Evolutionary conservation across 2,797 vertebrate species (phyloP), one percentile per base, ranked within the genome.

Genomic region (Takifugu ocellatus): DNA sequence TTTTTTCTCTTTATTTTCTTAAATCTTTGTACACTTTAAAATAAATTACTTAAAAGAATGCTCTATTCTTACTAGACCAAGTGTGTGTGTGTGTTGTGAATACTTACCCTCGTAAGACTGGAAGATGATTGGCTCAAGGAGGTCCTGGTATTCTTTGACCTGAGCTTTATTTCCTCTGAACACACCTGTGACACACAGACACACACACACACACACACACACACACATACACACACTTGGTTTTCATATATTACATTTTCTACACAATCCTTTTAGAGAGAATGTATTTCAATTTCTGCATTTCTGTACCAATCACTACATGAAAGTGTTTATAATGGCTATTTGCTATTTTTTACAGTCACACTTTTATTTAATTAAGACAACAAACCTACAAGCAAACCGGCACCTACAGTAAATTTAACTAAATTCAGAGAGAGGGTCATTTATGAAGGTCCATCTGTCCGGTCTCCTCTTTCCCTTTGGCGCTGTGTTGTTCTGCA

Each of bases 71-170:
- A 61, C 58, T 14, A 44, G 17, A 67, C 39, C 3, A 51, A 43
- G 46, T 21, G 15, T 42, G 33, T 49, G 8, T 24, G 36, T 39
- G 36, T 39, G 17, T 29, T 8, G 5, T 27, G 2, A 62, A 45
- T 52, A 58, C 77, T 74, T 89, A 98, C 97, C 96, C 70, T 98
- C 96, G 61, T 81, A 76, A 6, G 94, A 92, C 36, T 92, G 92
- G 66, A 96, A 96, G 64, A 99, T 90, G 65, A 98, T 78, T 25
- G 93, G 92, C 9, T 94, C 88, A 63, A 99, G 88, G 53, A 98
- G 92, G 11, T 92, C 89, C 57, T 95, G 91, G 78, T 96, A 99
- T 31, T 98, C 95, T 61, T 95, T 93, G 48, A 98, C 94, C 87
- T 98, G 96, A 15, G 88, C 79, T 25, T 80, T 57, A 60, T 96